Conservation (phyloP, 2,113 vertebrate species). For the Callospermophilus lateralis region DNA sequence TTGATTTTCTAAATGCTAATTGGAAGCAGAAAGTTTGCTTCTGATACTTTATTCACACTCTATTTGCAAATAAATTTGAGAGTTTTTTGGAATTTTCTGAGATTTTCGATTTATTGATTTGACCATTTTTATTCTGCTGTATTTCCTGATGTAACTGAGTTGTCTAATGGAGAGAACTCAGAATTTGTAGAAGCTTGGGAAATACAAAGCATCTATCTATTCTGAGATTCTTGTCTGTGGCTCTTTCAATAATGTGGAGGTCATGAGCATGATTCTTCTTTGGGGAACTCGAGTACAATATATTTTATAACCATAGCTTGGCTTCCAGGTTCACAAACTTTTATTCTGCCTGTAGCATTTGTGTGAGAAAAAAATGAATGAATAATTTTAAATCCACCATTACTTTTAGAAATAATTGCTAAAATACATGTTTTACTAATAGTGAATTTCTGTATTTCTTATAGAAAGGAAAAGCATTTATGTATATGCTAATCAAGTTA, state of each 20-base stretch:
- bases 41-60: background rate
- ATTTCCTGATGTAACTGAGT: background rate
- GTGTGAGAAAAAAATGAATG: background rate
- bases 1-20: background rate
- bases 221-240: background rate
- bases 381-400: background rate
- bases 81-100: background rate
- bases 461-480: background rate
- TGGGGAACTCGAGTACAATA: background rate
- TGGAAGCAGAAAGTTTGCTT: background rate
- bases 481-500: background rate
- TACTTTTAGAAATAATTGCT: slow-evolving; percentile 18
- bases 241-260: background rate
- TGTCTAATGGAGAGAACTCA: background rate
- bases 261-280: background rate
- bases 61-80: background rate
- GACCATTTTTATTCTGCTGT: background rate
- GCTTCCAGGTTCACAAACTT: background rate
- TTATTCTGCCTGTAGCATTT: background rate
- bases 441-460: background rate
- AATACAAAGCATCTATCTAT: background rate
- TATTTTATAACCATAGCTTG: background rate
- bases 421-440: background rate
- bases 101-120: background rate
- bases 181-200: background rate